A percentile compares a stretch with the other conserved stretches of the same genome.
Conservation (phyloP, 2,797 vertebrate genomes). For the Mormyrops attenuatus region DNA sequence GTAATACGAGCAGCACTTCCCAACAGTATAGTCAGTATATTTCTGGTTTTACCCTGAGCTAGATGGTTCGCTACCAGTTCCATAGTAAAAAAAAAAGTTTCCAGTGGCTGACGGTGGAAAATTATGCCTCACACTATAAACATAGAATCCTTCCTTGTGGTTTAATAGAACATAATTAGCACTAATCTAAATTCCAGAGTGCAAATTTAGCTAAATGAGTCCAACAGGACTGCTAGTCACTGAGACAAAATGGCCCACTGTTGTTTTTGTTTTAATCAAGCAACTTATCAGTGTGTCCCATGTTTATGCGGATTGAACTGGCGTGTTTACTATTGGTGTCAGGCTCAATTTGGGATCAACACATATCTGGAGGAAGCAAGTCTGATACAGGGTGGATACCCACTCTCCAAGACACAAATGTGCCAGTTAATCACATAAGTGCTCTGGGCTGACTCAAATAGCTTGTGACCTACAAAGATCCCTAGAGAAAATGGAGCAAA, state of each 20-base stretch:
- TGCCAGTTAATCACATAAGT: background rate
- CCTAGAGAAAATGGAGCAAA: background rate
- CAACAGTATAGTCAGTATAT: background rate
- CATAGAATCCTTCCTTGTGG: background rate
- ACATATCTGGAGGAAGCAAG: conserved; percentile 20
- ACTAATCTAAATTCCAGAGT: conserved; percentile 28
- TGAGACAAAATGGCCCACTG: conserved; percentile 31
- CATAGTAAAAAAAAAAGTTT: background rate
- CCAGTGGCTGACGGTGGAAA: background rate
- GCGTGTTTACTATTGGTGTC: conserved; percentile 47
- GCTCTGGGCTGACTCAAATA: background rate
- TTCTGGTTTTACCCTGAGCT: background rate
- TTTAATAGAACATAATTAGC: conserved; percentile 33
- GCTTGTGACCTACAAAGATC: background rate
- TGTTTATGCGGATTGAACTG: conserved; percentile 26
- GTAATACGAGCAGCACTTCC: background rate
- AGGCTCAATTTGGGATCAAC: conserved; percentile 39
- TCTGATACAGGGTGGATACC: background rate
- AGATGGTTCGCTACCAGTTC: background rate
- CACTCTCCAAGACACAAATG: background rate
- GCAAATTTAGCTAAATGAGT: conserved; percentile 43
- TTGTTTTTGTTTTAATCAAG: conserved; percentile 42
- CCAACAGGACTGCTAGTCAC: conserved; percentile 46
- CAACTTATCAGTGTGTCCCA: conserved; percentile 34
- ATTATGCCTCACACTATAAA: background rate